Conservation (phyloP, 2,113 vertebrate species). For the Anser brachyrhynchus region DNA sequence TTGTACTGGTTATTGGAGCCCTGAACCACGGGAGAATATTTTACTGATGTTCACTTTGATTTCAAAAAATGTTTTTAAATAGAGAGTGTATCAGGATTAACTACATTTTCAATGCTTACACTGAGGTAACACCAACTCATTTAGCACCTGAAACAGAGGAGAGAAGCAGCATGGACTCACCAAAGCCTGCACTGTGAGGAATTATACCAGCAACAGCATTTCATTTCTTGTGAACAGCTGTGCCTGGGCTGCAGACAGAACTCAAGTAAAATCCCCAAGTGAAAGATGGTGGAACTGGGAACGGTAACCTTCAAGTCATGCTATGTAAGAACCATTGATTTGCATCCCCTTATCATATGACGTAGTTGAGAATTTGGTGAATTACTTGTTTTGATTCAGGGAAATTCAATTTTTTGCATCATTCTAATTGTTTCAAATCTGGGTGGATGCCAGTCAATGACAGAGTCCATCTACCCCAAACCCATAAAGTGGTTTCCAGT, state of each 20-base stretch:
- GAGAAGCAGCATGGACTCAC: neutral
- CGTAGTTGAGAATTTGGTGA: neutral
- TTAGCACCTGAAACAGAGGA: constrained; percentile 8
- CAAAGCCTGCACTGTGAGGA: neutral
- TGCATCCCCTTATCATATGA: neutral
- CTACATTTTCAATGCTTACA: neutral
- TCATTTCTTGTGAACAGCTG: neutral
- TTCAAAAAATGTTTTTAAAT: constrained; percentile 39
- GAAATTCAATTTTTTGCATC: neutral
- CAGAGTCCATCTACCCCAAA: neutral
- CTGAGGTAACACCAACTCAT: constrained; percentile 14
- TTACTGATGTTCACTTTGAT: neutral
- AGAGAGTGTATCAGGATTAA: constrained; percentile 18
- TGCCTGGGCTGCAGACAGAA: rapidly evolving
- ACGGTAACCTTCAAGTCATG: neutral
- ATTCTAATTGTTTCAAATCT: neutral
- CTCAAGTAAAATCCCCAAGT: neutral
- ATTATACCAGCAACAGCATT: constrained; percentile 9
- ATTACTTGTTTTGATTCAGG: neutral
- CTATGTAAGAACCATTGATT: neutral
- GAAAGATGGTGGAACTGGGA: neutral
- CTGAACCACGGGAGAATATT: neutral
- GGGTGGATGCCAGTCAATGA: neutral
- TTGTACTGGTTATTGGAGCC: neutral
- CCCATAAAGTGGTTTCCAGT: neutral